Evolutionary conservation across 35 echinoderm and acorn worm genomes (phyloP).

Genomic region (Ptychodera flava): DNA sequence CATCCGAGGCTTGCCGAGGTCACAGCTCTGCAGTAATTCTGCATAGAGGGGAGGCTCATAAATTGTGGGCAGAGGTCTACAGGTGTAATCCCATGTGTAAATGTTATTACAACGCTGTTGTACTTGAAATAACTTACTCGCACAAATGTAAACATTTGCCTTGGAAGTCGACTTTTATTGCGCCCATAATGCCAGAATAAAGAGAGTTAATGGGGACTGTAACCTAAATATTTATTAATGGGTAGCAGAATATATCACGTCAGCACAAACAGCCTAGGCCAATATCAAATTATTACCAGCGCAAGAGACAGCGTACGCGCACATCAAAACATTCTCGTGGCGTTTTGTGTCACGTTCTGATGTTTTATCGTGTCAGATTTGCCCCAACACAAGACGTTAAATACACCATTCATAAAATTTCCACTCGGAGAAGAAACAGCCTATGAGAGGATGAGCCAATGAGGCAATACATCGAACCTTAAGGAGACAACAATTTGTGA

Average conservation of each 20-base stretch:
- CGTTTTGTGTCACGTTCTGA: not conserved
- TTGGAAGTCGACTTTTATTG: not conserved
- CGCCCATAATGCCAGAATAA: not conserved
- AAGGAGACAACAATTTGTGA: not conserved
- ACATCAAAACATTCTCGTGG: not conserved
- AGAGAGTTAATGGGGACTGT: not conserved
- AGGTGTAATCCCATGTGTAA: not conserved
- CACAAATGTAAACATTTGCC: not conserved
- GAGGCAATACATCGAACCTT: not conserved
- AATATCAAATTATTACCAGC: not conserved
- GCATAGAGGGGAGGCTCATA: not conserved
- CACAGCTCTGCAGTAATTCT: no score
- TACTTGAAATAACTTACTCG: not conserved
- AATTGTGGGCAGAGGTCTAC: not conserved
- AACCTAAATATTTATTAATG: not conserved
- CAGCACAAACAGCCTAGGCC: not conserved
- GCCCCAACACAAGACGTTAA: not conserved
- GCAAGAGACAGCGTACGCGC: not conserved
- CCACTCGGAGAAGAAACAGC: not conserved
- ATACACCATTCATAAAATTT: not conserved
- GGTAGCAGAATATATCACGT: not conserved
- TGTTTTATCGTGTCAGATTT: not conserved
- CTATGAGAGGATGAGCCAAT: not conserved
- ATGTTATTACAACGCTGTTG: not conserved
- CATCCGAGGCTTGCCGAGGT: no score